Base-by-base conservation (phyloP, 2,888 invertebrate genomes). In the Euplexia lucipara region DNA sequence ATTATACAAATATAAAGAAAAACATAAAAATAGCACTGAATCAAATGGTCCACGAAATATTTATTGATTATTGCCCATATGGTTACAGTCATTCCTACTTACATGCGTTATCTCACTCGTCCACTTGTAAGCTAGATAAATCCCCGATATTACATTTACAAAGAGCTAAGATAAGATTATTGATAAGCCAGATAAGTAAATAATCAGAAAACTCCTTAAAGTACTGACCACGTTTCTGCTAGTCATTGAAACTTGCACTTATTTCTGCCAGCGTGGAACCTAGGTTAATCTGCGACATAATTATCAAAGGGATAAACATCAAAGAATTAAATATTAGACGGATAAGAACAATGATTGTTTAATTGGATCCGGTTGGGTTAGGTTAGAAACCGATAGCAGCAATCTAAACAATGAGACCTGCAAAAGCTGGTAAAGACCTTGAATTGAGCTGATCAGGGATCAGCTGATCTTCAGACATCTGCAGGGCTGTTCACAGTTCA, bases 251-350 rank as follows among this genome's bases (percentile, higher is more conserved):
- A 35, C 41, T 51, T 41, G 26, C 39, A 26, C 12, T 18, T 37
- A 26, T 51, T 35, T 37, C 18, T 35, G 26, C 6, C 39, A 62
- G 66, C 0, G 22, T 41, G 12, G 4, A 41, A 41, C 12, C 9
- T 41, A 41, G 34, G 49, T 34, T 41, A 49, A 16, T 47, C 20
- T n/a, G 2, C 8, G 14, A 44, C 68, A 44, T n/a, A 60, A 63
- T 20, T 30, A 47, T 35, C 30, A 61, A 35, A 61, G 1, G 10
- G 10, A 60, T 41, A 60, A 42, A 42, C 9, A 30, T n/a, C 2
- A 12, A 45, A 30, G 0, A 8, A 30, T 5, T 8, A 16, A 8
- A 12, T 16, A 52, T 30, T 39, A 16, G 8, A 12, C 30, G 37
- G 37, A 49, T 66, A 3, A 16, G 6, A 16, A 26, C 26, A 26